Evolutionary conservation across 53 echinoderm and acorn worm genomes (phyloP).

Genomic region (Astropecten irregularis): DNA sequence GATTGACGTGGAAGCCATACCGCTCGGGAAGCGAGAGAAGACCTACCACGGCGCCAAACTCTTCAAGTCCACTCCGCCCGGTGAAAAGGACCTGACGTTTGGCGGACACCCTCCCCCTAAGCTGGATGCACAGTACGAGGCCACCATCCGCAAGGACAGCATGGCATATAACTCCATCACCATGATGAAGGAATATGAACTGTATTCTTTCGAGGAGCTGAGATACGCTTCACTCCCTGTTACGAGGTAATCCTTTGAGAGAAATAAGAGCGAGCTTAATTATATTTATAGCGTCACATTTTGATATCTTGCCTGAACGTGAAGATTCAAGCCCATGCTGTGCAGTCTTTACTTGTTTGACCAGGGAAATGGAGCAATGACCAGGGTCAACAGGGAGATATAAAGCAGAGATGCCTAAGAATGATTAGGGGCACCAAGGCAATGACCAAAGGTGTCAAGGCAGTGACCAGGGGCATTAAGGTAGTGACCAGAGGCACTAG

Average conservation of each 20-base stretch:
- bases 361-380: too few relatives aligned
- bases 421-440: too few relatives aligned
- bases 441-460: too few relatives aligned
- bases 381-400: too few relatives aligned
- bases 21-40: constrained; percentile 78
- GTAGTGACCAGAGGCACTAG: too few relatives aligned
- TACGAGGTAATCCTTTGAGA: constrained; percentile 65
- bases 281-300: too few relatives aligned
- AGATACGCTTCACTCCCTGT: constrained; percentile 85
- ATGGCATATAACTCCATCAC: constrained; percentile 92
- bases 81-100: constrained; percentile 87
- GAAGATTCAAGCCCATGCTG: not conserved
- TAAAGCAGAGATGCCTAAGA: too few relatives aligned
- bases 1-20: constrained; percentile 96
- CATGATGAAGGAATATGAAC: constrained; percentile 98
- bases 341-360: too few relatives aligned
- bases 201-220: constrained; percentile 96
- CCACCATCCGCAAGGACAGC: constrained; percentile 79
- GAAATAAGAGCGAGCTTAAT: too few relatives aligned
- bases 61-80: constrained; percentile 61
- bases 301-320: too few relatives aligned
- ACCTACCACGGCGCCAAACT: constrained; percentile 65
- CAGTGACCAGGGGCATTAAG: too few relatives aligned
- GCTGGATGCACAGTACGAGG: constrained; percentile 75
- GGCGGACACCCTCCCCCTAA: constrained; percentile 86